phyloP scores from a whole-genome alignment of 1,140 invertebrate species.

The Gryon sp. region DNA sequence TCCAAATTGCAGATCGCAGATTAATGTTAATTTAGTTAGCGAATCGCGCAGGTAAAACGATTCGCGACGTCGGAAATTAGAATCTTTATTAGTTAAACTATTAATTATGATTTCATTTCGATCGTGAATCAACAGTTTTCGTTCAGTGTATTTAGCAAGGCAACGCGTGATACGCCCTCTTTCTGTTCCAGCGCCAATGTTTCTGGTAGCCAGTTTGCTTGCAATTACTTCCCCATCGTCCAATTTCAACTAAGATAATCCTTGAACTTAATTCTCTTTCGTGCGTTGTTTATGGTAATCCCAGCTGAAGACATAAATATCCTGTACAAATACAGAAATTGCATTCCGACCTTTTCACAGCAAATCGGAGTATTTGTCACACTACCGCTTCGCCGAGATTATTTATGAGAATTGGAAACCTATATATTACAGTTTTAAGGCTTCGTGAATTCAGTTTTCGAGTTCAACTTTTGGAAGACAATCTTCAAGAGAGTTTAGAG shows the following conservation, averaged over 20 bases:
- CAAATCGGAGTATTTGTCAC: slow-evolving; percentile 37
- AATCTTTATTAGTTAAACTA: slow-evolving; percentile 42
- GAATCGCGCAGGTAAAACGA: neutral
- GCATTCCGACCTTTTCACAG: slow-evolving; percentile 52
- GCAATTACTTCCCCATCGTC: slow-evolving; percentile 72
- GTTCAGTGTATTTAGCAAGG: slow-evolving; percentile 21
- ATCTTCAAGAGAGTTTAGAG: too few relatives aligned
- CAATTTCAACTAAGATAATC: slow-evolving; percentile 76
- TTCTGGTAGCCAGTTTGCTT: slow-evolving; percentile 69
- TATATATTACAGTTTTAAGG: slow-evolving; percentile 19
- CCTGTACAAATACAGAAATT: slow-evolving; percentile 76
- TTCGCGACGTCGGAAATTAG: slow-evolving; percentile 16
- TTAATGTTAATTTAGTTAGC: slow-evolving; percentile 46
- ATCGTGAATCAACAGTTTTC: slow-evolving; percentile 55
- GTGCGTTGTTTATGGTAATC: slow-evolving; percentile 78
- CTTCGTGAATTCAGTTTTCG: slow-evolving; percentile 15
- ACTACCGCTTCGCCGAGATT: slow-evolving; percentile 3
- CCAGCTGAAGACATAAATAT: slow-evolving; percentile 74
- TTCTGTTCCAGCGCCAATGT: slow-evolving; percentile 64
- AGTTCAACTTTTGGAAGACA: neutral
- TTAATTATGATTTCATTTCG: slow-evolving; percentile 57
- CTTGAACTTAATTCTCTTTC: slow-evolving; percentile 70
- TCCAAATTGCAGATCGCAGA: slow-evolving; percentile 33
- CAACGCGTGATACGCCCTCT: slow-evolving; percentile 60
- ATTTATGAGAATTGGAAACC: slow-evolving; percentile 38